Evolutionary conservation across 2,113 vertebrate species (phyloP).

Genomic region (Poeciliopsis prolifica): DNA sequence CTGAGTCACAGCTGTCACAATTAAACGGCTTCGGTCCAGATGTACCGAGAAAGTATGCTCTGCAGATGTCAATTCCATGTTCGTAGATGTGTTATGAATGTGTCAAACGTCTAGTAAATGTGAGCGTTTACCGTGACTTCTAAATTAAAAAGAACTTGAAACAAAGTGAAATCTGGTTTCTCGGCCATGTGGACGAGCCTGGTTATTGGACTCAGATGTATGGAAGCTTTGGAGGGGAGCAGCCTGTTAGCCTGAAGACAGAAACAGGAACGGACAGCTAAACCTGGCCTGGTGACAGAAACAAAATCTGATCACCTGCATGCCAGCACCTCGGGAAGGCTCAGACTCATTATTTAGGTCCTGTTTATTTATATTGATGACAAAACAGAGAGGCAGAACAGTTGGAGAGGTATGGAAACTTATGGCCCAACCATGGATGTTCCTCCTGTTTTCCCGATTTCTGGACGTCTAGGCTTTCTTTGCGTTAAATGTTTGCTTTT

Average conservation of each 20-base stretch:
- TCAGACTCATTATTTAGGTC: no score
- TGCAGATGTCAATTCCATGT: conserved; percentile 56
- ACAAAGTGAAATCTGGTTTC: conserved; percentile 56
- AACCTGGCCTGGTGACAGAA: not conserved
- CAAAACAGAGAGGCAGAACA: not conserved
- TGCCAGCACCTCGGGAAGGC: not conserved
- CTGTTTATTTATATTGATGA: not conserved
- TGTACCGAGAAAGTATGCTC: conserved; percentile 45
- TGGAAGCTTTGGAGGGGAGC: not conserved
- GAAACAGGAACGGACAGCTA: conserved; percentile 4
- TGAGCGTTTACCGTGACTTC: conserved; percentile 49
- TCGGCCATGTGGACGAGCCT: conserved; percentile 33
- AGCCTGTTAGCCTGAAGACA: conserved; percentile 7
- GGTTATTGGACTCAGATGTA: conserved; percentile 39
- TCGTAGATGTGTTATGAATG: conserved; percentile 65
- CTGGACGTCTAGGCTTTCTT: not conserved
- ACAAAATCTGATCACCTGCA: not conserved
- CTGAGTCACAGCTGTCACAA: conserved; percentile 46
- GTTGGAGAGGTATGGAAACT: no score
- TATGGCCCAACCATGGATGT: not conserved
- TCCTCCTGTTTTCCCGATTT: not conserved
- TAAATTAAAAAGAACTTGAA: conserved; percentile 51
- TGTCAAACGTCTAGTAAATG: conserved; percentile 67
- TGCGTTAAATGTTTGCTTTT: not conserved
- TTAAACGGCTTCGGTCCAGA: conserved; percentile 52